Conservation (phyloP, 2,888 invertebrate species). For the Caenorhabditis sp. region DNA sequence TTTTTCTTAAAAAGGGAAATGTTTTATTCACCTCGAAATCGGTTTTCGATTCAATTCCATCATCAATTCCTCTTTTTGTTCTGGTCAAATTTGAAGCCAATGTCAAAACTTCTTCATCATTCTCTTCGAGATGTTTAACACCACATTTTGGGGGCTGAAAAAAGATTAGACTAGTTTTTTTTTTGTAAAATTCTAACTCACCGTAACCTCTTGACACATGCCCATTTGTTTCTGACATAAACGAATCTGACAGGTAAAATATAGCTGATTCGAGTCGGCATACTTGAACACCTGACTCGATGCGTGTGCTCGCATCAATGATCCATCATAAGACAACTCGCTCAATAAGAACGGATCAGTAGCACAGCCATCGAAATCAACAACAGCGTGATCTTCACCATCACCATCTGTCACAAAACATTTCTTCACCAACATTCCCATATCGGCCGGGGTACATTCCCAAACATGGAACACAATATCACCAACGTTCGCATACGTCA, state of each 20-base stretch:
- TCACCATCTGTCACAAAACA: conserved; percentile 69
- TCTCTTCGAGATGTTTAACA: conserved; percentile 17
- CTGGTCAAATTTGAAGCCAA: conserved; percentile 7
- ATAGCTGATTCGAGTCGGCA: conserved; percentile 69
- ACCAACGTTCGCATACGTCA: conserved; percentile 69
- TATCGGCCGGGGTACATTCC: conserved; percentile 66
- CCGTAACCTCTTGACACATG: conserved; percentile 68
- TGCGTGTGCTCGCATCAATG: conserved; percentile 67
- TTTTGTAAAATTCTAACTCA: conserved; percentile 41
- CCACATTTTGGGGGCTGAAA: conserved; percentile 64
- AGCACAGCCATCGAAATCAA: conserved; percentile 65
- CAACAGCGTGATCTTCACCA: conserved; percentile 67
- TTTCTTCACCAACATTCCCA: conserved; percentile 70
- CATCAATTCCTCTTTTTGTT: conserved; percentile 21
- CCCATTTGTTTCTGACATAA: conserved; percentile 70
- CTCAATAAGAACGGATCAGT: conserved; percentile 62
- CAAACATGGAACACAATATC: conserved; percentile 68
- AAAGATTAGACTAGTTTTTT: background rate
- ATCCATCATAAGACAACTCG: conserved; percentile 61
- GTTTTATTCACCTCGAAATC: conserved; percentile 28
- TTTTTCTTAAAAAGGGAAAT: background rate
- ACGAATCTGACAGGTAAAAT: conserved; percentile 69
- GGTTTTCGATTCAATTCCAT: conserved; percentile 6
- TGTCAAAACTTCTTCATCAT: background rate
- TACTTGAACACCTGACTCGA: conserved; percentile 70